Evolutionary conservation across 2,113 vertebrate genomes (phyloP).

Genomic region (Melanocharis versteri): DNA sequence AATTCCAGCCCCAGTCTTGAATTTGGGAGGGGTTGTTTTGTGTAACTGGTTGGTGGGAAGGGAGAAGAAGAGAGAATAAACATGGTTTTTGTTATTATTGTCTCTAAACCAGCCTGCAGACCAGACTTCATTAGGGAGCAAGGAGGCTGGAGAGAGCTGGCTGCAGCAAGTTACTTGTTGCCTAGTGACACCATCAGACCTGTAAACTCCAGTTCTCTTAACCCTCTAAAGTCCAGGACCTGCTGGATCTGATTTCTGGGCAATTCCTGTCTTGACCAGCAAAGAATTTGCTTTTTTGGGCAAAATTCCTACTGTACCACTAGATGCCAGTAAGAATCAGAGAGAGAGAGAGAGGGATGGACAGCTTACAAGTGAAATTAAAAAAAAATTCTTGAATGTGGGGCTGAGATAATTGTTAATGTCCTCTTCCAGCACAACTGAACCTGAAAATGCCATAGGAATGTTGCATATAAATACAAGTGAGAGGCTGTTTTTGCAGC

Average conservation of each 20-base stretch:
- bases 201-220: constrained; percentile 38
- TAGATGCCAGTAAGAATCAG: constrained; percentile 24
- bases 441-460: background rate
- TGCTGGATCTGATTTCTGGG: background rate
- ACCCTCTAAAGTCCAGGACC: background rate
- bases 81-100: background rate
- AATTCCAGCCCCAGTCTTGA: background rate
- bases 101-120: background rate
- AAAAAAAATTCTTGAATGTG: background rate
- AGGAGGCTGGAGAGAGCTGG: constrained; percentile 7
- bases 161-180: constrained; percentile 53
- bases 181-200: constrained; percentile 55
- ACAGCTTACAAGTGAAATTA: background rate
- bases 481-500: background rate
- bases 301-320: background rate
- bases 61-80: background rate
- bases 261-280: background rate
- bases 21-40: rapidly evolving
- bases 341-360: background rate
- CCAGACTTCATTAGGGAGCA: background rate
- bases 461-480: background rate
- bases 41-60: background rate
- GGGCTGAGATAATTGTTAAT: background rate
- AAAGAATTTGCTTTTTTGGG: background rate
- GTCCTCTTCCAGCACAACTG: background rate